Base-by-base conservation (phyloP, 2,888 invertebrate species). In the Nemurella pictetii region DNA sequence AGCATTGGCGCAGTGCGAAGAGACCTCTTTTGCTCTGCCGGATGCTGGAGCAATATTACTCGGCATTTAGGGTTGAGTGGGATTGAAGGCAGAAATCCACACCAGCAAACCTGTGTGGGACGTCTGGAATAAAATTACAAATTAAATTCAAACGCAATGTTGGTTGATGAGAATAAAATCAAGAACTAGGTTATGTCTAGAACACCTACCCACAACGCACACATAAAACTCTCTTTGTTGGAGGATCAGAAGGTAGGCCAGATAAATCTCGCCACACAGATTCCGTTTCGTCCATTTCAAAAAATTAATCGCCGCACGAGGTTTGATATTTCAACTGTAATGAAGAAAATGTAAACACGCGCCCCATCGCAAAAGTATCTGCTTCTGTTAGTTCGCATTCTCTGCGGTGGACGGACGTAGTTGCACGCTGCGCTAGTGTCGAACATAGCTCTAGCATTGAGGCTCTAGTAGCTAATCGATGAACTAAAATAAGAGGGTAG, bases 1-100 rank as follows among this genome's bases (percentile, higher is more conserved):
- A 98, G 91, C 96, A 98, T 98, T 15, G 96, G 95, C 25, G 96
- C 97, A 35, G 98, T 98, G 83, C 97, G 93, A 78, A 98, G 92
- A 88, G 96, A 96, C 87, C 98, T 92, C 89, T 96, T 96, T 89
- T 97, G 96, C 92, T 98, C 98, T 86, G 97, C 97, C 20, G 98
- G 98, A 91, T 98, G 98, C 90, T 98, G 98, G 7, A 98, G 91
- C 85, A 98, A 92, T 87, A 97, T 94, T 80, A 98, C 92, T 88
- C 92, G 93, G 85, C 96, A 96, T 84, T 91, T 91, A 20, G 96
- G 95, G 84, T 90, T 90, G 32, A 98, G 89, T 78, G 93, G 94
- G 84, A 93, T 92, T 84, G 93, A 91, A 7, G 98, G 97, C 86
- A 98, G 91, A 77, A 95, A 96, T 72, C 93, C 92, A 90, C 98